Percentiles rank a stretch among this genome's conserved stretches.
These are phyloP conservation scores for Polypedilum vanderplanki DNA, from an alignment of 1,140 invertebrate genomes.

Conservation along the genomic window DNA sequence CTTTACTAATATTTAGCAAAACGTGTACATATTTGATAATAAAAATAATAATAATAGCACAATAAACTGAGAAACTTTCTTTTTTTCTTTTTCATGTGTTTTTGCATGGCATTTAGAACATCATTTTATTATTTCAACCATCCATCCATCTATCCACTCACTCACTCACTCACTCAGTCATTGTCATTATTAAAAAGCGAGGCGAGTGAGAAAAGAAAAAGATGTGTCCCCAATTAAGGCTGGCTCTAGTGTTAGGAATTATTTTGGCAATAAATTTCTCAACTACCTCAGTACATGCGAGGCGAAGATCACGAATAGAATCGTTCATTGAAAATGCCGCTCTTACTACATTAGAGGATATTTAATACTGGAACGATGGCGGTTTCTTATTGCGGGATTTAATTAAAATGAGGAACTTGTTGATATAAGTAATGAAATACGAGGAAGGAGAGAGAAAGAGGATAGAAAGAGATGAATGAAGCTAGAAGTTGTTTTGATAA, in stretches of 20 bases:
- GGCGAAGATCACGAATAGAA: not conserved
- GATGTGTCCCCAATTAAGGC: slow-evolving; percentile 3
- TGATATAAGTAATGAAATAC: not conserved
- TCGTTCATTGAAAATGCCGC: not conserved
- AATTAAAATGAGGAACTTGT: not conserved
- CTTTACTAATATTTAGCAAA: no score
- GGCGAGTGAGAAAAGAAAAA: not conserved
- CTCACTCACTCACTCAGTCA: no score
- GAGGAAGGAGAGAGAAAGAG: not conserved
- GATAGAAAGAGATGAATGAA: no score
- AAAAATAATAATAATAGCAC: no score
- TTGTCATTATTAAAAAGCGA: no score
- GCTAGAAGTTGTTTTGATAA: no score
- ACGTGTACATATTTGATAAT: no score
- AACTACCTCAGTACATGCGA: slow-evolving; percentile 11
- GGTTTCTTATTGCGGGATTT: not conserved
- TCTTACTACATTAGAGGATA: not conserved
- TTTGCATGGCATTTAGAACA: no score
- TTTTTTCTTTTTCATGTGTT: no score
- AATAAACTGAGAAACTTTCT: no score
- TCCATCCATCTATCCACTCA: no score
- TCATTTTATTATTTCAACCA: no score
- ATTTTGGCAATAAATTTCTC: not conserved
- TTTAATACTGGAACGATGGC: not conserved
- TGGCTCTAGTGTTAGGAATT: not conserved